Conservation (phyloP, 2,113 vertebrate species). For the Condylura cristata region DNA sequence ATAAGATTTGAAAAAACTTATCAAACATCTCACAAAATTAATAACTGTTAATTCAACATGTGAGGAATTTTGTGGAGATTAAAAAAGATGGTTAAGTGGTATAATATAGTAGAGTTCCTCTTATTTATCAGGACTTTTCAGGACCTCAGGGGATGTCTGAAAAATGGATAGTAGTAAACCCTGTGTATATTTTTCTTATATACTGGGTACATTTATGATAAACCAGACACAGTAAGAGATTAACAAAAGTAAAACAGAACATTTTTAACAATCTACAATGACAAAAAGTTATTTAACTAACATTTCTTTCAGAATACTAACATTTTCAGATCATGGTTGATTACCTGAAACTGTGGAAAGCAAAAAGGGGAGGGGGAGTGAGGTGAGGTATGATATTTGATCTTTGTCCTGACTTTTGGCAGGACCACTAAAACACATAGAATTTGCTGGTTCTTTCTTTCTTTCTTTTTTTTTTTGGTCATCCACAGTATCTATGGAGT, state of each 20-base stretch:
- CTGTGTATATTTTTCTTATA: neutral
- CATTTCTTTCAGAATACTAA: too few species aligned
- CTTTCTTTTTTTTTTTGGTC: neutral
- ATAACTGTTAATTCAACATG: conserved; percentile 14
- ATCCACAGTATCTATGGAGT: neutral
- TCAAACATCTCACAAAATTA: neutral
- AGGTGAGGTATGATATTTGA: neutral
- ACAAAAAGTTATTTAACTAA: too few species aligned
- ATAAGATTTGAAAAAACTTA: neutral
- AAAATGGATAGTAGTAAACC: neutral
- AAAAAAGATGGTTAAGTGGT: neutral
- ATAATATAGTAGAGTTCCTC: too few species aligned
- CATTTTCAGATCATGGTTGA: too few species aligned
- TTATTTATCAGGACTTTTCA: too few species aligned
- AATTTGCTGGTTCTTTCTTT: neutral
- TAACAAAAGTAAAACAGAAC: neutral
- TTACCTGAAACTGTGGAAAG: too few species aligned
- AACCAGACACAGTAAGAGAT: neutral
- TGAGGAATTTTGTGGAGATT: neutral
- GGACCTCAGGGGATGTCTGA: too few species aligned
- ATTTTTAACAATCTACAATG: neutral
- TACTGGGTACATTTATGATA: neutral
- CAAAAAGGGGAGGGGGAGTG: too few species aligned
- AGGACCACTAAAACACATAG: neutral
- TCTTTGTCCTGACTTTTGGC: neutral